Conservation (phyloP, 2,113 vertebrate species). For the Sapajus apella region DNA sequence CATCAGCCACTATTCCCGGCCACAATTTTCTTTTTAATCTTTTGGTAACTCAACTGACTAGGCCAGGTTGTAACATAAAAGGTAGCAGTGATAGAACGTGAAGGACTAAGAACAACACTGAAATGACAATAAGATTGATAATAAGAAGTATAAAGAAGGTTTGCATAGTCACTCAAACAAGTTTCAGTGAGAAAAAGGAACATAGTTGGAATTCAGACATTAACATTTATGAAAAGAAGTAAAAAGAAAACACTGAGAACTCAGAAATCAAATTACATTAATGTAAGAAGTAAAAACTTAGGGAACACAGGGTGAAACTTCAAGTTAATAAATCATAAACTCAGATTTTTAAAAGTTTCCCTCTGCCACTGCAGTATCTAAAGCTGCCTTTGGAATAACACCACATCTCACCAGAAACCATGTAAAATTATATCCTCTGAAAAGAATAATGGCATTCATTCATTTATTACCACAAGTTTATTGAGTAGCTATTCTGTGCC, state of each 20-base stretch:
- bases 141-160: background rate
- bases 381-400: background rate
- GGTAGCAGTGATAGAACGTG: background rate
- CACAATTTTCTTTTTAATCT: background rate
- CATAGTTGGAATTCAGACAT: background rate
- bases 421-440: background rate
- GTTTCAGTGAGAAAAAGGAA: slow-evolving; percentile 11
- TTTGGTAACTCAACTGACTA: background rate
- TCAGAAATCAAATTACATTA: slow-evolving; percentile 19
- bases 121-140: background rate
- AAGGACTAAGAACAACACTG: background rate
- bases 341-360: background rate
- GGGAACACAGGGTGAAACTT: background rate
- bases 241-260: background rate
- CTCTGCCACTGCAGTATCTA: background rate
- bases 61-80: background rate
- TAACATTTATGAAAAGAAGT: background rate
- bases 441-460: slow-evolving; percentile 4
- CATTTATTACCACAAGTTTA: background rate
- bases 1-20: background rate
- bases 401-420: background rate
- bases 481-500: background rate
- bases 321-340: slow-evolving; percentile 8
- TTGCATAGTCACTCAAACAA: background rate
- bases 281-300: slow-evolving; percentile 1